Base-by-base conservation (phyloP, 2,113 vertebrate genomes). In the Lamprologus callipterus region DNA sequence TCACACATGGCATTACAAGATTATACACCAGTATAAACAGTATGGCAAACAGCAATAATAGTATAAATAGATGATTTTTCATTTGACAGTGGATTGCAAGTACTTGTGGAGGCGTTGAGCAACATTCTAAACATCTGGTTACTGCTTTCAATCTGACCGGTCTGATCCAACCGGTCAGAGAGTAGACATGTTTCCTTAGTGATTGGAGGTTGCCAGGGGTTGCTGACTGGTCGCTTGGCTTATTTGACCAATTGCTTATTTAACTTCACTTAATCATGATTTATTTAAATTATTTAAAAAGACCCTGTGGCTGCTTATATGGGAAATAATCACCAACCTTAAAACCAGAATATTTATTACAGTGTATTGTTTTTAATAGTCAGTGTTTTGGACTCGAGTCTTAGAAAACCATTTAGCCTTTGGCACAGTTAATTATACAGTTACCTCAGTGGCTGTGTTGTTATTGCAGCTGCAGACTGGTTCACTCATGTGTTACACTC, bases 401-500 rank as follows among this genome's bases (percentile, higher is more conserved):
- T 33, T 17, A 63, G 58, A 55, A 68, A 57, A 6, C 19, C 8
- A 86, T 42, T 47, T 37, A 53, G 45, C 54, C 28, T 37, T 65
- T 78, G 21, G n/a, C 82, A 73, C 65, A 42, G 37, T 73, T 73
- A 21, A 49, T 26, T 81, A 13, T 51, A 63, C 7, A 63, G 7
- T 87, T 81, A 78, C 57, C 83, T 84, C 8, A 11, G 70, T 53
- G 82, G 35, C 28, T 33, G 23, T 51, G 10, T 70, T 89, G 65
- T 88, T 91, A 80, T 85, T 53, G 54, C 91, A 92, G 89, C 89
- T 89, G 87, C 78, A 80, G 49, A 85, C 47, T 54, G 17, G 26
- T 87, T 82, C 40, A 78, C 28, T 80, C 37, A 82, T 81, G 83
- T 70, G 31, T 68, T 26, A 14, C 17, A 16, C 13, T 57, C 17